Evolutionary conservation across 2,888 invertebrate species (phyloP).

Genomic region (Zaprionus obscuricornis): DNA sequence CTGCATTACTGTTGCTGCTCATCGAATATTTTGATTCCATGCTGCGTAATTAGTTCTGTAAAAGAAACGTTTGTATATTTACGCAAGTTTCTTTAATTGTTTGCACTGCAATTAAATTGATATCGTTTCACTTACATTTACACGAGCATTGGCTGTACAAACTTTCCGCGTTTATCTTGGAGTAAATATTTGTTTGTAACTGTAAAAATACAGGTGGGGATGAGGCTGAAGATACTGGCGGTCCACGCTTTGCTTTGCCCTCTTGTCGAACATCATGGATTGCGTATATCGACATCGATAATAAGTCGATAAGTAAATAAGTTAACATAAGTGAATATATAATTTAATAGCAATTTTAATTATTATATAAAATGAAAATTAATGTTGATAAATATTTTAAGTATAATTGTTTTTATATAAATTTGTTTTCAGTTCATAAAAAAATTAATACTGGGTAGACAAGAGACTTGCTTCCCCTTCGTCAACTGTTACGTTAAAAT

Average conservation of each 20-base stretch:
- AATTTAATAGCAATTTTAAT: no score
- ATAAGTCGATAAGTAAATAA: no score
- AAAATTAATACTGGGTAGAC: conserved; percentile 3
- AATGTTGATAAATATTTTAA: background rate
- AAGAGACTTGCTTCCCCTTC: background rate
- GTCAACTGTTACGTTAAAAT: conserved; percentile 2
- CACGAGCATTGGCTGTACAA: conserved; percentile 23
- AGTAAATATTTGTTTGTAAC: conserved; percentile 29
- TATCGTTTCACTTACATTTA: conserved; percentile 21
- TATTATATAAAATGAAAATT: background rate
- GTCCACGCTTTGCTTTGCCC: conserved; percentile 31
- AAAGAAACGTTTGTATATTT: conserved; percentile 18
- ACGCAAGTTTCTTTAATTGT: background rate
- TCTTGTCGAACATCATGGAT: no score
- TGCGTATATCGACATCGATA: no score
- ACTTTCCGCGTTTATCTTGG: conserved; percentile 17
- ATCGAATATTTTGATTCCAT: conserved; percentile 53
- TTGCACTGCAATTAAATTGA: conserved; percentile 16
- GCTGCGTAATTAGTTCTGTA: conserved; percentile 27
- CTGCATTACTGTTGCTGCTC: conserved; percentile 16
- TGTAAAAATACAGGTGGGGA: conserved; percentile 1
- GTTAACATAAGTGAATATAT: no score
- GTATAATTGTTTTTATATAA: no score
- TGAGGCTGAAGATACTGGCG: conserved; percentile 2
- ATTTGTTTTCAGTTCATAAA: no score